A percentile compares a stretch with the other conserved stretches of the same genome.
These are phyloP conservation scores for Cervus canadensis DNA, from an alignment of 2,113 vertebrate species.

Conservation along the genomic window DNA sequence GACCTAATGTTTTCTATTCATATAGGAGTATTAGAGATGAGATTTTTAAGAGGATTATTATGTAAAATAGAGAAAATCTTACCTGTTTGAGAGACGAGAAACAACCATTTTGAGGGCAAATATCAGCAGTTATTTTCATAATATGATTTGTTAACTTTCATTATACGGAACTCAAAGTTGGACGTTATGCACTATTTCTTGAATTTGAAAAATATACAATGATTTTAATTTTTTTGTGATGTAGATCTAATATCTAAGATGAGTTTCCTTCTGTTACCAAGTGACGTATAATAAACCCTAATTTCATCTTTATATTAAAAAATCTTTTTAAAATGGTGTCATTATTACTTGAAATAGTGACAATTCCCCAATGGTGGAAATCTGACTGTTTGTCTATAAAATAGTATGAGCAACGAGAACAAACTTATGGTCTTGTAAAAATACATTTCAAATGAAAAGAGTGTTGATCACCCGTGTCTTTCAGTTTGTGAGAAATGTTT, in stretches of 20 bases:
- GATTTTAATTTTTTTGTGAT: background rate
- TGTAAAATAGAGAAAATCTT: background rate
- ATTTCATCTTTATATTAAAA: background rate
- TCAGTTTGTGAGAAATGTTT: background rate
- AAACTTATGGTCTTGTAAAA: background rate
- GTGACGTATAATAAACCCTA: background rate
- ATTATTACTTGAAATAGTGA: background rate
- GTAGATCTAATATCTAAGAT: background rate
- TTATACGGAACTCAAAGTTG: background rate
- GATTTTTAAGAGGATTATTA: background rate
- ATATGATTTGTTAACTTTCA: background rate
- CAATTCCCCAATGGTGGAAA: background rate
- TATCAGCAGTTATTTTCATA: background rate
- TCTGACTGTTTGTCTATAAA: background rate
- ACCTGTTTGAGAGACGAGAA: background rate
- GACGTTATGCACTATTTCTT: background rate
- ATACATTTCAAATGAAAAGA: slow-evolving; percentile 14
- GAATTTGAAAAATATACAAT: background rate
- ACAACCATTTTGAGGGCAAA: background rate
- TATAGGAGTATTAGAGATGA: background rate
- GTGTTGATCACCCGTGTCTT: background rate
- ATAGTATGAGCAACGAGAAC: background rate
- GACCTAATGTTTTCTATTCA: slow-evolving; percentile 27
- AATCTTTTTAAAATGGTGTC: background rate
- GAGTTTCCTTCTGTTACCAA: background rate